phyloP scores from a whole-genome alignment of 2,888 invertebrate species.

The Oligia fasciuncula region DNA sequence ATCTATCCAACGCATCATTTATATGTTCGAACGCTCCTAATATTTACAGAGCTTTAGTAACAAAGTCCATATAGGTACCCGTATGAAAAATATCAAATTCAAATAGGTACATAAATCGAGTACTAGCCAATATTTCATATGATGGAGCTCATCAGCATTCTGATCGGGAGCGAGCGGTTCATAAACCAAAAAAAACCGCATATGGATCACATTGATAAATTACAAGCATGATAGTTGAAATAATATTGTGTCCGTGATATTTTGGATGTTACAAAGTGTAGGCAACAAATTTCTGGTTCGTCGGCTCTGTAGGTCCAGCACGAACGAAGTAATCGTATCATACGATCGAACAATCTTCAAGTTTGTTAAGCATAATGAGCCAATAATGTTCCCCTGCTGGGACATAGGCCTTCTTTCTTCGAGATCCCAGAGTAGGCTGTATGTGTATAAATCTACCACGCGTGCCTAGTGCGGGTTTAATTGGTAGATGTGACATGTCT shows the following conservation, averaged over 20 bases:
- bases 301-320: not conserved
- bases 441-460: too few species aligned
- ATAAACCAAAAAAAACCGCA: constrained; percentile 50
- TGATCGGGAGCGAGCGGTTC: not conserved
- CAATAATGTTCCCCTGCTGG: too few species aligned
- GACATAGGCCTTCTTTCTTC: too few species aligned
- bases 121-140: constrained; percentile 28
- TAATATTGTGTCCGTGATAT: constrained; percentile 1
- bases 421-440: too few species aligned
- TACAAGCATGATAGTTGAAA: constrained; percentile 7
- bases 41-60: not conserved
- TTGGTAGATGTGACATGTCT: too few species aligned
- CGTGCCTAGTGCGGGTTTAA: too few species aligned
- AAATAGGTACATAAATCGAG: constrained; percentile 11
- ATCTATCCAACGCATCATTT: not conserved
- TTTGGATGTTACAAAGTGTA: not conserved
- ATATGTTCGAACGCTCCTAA: not conserved
- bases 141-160: constrained; percentile 32
- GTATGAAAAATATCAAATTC: not conserved
- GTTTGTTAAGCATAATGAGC: too few species aligned
- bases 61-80: not conserved
- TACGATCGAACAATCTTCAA: not conserved
- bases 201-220: constrained; percentile 36
- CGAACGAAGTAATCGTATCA: not conserved
- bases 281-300: not conserved